A percentile compares a stretch with the other conserved stretches of the same genome.
Conservation (phyloP, 1,140 invertebrate species). For the Cyphomyrmex costatus region DNA sequence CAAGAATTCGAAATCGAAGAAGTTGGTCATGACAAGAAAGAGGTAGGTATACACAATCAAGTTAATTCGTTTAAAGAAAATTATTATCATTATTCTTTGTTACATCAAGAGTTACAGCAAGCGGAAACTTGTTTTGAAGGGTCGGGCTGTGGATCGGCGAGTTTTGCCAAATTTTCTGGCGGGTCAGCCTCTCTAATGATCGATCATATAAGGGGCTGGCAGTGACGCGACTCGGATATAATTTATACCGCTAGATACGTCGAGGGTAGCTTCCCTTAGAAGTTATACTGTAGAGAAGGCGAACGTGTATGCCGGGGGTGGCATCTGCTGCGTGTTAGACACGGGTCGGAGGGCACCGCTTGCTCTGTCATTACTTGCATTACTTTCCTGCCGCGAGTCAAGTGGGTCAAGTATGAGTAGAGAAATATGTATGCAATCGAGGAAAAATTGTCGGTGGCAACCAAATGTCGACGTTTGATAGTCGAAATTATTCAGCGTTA, state of each 20-base stretch:
- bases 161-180: slow-evolving; percentile 85
- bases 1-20: neutral
- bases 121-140: slow-evolving; percentile 42
- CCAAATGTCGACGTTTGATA: neutral
- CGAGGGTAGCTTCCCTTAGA: slow-evolving; percentile 84
- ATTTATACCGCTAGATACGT: slow-evolving; percentile 86
- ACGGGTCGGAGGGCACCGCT: slow-evolving; percentile 85
- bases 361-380: slow-evolving; percentile 81
- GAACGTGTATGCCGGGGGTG: slow-evolving; percentile 77
- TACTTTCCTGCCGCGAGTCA: slow-evolving; percentile 79
- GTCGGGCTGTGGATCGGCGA: slow-evolving; percentile 43
- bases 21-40: neutral
- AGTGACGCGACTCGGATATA: slow-evolving; percentile 85
- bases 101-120: neutral
- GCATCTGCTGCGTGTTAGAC: slow-evolving; percentile 87
- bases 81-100: slow-evolving; percentile 50
- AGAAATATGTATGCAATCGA: slow-evolving; percentile 67
- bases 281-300: slow-evolving; percentile 42
- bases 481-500: slow-evolving; percentile 9
- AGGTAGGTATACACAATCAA: neutral
- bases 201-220: slow-evolving; percentile 86
- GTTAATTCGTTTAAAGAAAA: slow-evolving; percentile 27
- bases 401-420: slow-evolving; percentile 81
- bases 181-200: slow-evolving; percentile 86
- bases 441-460: slow-evolving; percentile 27